Evolutionary conservation across 1,140 invertebrate genomes (phyloP).

Genomic region (Ruditapes philippinarum): DNA sequence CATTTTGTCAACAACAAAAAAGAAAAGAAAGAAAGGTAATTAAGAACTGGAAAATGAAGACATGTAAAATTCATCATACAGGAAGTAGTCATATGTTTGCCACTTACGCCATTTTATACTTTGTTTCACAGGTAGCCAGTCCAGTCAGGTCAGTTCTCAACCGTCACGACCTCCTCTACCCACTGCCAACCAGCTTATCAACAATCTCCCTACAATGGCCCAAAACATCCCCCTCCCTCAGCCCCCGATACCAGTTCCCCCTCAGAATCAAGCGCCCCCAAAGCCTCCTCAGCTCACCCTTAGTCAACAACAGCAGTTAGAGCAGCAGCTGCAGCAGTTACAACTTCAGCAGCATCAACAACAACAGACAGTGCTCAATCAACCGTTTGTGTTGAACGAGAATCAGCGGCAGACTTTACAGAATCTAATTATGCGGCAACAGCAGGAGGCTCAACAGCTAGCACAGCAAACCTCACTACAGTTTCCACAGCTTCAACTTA

Average conservation of each 20-base stretch:
- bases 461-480: conserved; percentile 71
- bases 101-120: no score
- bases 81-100: no score
- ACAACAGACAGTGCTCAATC: conserved; percentile 64
- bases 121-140: conserved; percentile 38
- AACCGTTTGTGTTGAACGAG: conserved; percentile 62
- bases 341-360: conserved; percentile 77
- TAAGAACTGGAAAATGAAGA: no score
- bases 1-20: no score
- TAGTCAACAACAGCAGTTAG: conserved; percentile 79
- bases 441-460: conserved; percentile 75
- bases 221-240: conserved; percentile 66
- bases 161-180: conserved; percentile 7
- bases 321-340: conserved; percentile 76
- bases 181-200: conserved; percentile 1
- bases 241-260: conserved; percentile 24
- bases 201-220: conserved; percentile 48
- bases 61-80: no score
- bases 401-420: conserved; percentile 64
- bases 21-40: no score
- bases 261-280: conserved; percentile 29
- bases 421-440: conserved; percentile 72
- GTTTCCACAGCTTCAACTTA: conserved; percentile 74
- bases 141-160: conserved; percentile 5
- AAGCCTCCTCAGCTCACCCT: conserved; percentile 45